Conservation (phyloP, 2,113 vertebrate species). For the Pollachius pollachius region DNA sequence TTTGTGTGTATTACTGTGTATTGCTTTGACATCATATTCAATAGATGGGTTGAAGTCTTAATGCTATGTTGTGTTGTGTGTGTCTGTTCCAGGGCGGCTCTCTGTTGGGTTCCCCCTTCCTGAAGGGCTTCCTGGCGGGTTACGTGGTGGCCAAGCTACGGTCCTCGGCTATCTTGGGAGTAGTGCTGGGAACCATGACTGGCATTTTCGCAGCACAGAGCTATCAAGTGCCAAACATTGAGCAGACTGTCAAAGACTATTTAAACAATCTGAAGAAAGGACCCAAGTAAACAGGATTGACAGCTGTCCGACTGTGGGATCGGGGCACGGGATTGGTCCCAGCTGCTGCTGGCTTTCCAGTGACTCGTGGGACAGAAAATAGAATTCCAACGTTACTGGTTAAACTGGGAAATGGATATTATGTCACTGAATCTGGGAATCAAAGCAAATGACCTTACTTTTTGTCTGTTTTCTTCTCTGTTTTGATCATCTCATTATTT, state of each 20-base stretch:
- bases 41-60: background rate
- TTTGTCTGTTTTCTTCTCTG: slow-evolving; percentile 15
- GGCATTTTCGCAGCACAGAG: slow-evolving; percentile 90
- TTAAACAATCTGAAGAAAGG: slow-evolving; percentile 80
- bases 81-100: slow-evolving; percentile 75
- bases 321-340: background rate
- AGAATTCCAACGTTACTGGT: slow-evolving; percentile 8
- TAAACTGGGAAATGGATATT: slow-evolving; percentile 6
- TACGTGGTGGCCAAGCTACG: slow-evolving; percentile 90
- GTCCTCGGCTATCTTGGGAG: slow-evolving; percentile 87
- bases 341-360: background rate
- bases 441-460: slow-evolving; percentile 23
- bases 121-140: slow-evolving; percentile 93
- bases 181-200: slow-evolving; percentile 83
- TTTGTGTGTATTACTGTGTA: no score
- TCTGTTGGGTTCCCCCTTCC: slow-evolving; percentile 85
- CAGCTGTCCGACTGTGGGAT: background rate
- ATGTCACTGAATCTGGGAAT: slow-evolving; percentile 29
- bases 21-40: no score
- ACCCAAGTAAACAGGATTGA: slow-evolving; percentile 69
- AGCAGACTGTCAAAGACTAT: slow-evolving; percentile 85
- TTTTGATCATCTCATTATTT: background rate
- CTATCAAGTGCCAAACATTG: slow-evolving; percentile 85
- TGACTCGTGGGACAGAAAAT: slow-evolving; percentile 2
- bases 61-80: background rate